Percentiles rank a stretch among this genome's conserved stretches.
Evolutionary conservation across 2,888 invertebrate species (phyloP).

Genomic region (Pachliopta kotzebuea): DNA sequence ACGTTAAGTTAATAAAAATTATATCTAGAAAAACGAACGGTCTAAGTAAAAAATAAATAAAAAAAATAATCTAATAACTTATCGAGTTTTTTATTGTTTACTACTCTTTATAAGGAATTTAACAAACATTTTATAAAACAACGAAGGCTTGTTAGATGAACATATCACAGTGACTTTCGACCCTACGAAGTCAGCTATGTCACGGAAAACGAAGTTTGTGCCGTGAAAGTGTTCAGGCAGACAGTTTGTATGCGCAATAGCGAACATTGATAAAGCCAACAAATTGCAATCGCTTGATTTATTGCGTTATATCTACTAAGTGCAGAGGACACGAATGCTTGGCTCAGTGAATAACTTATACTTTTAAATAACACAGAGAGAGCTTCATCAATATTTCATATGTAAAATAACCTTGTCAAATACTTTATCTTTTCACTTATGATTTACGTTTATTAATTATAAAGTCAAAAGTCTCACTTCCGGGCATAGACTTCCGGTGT

Average conservation of each 20-base stretch:
- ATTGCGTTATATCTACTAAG: slow-evolving; percentile 16
- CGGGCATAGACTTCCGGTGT: too few species aligned
- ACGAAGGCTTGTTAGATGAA: not conserved
- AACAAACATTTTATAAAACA: not conserved
- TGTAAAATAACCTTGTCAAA: too few species aligned
- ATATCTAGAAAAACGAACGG: too few species aligned
- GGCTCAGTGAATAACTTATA: not conserved
- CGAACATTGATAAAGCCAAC: slow-evolving; percentile 27
- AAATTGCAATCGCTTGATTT: slow-evolving; percentile 28
- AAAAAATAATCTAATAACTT: too few species aligned
- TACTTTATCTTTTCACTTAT: too few species aligned
- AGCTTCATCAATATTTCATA: too few species aligned
- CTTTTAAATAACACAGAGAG: not conserved
- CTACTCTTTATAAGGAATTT: too few species aligned
- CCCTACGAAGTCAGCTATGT: slow-evolving; percentile 11
- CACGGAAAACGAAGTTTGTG: slow-evolving; percentile 24
- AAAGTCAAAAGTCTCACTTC: too few species aligned
- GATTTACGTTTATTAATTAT: too few species aligned
- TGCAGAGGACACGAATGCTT: slow-evolving; percentile 5
- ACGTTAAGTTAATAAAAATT: too few species aligned
- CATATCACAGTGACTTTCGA: slow-evolving; percentile 7
- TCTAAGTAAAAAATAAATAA: too few species aligned
- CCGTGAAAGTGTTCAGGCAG: slow-evolving; percentile 27
- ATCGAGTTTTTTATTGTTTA: too few species aligned
- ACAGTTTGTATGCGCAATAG: slow-evolving; percentile 22